Conservation (phyloP, 2,113 vertebrate genomes). For the Felis chaus region DNA sequence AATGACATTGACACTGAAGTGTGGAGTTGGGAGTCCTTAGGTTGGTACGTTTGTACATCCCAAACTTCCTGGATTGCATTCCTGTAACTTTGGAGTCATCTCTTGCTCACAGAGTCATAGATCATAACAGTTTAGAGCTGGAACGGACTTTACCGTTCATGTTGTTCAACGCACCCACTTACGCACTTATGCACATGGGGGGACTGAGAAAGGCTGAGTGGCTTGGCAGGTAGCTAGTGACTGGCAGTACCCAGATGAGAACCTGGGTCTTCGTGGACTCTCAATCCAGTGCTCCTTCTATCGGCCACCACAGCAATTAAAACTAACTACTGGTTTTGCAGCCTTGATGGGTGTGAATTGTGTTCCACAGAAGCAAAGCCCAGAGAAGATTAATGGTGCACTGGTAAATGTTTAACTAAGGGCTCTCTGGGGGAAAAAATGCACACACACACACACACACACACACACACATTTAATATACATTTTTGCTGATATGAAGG, state of each 20-base stretch:
- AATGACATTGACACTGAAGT: background rate
- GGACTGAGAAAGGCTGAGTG: background rate
- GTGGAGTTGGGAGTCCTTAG: too few species aligned
- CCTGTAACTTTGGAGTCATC: background rate
- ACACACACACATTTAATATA: background rate
- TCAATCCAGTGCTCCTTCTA: background rate
- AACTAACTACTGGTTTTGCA: background rate
- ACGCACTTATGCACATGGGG: background rate
- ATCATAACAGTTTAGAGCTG: background rate
- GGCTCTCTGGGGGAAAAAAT: background rate
- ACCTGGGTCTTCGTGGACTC: background rate
- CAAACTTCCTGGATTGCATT: background rate
- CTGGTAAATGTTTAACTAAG: background rate
- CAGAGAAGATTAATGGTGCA: background rate
- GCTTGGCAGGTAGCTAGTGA: background rate
- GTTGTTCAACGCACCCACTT: background rate
- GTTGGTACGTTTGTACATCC: fast-evolving
- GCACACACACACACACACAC: background rate
- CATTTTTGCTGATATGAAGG: background rate
- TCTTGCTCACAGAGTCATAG: background rate
- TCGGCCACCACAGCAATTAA: background rate
- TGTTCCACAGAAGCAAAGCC: background rate
- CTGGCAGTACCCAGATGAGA: background rate
- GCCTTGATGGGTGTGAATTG: background rate
- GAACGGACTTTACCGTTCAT: background rate